Evolutionary conservation across 2,797 vertebrate genomes (phyloP).

Genomic region (Leptatherina wallacei): DNA sequence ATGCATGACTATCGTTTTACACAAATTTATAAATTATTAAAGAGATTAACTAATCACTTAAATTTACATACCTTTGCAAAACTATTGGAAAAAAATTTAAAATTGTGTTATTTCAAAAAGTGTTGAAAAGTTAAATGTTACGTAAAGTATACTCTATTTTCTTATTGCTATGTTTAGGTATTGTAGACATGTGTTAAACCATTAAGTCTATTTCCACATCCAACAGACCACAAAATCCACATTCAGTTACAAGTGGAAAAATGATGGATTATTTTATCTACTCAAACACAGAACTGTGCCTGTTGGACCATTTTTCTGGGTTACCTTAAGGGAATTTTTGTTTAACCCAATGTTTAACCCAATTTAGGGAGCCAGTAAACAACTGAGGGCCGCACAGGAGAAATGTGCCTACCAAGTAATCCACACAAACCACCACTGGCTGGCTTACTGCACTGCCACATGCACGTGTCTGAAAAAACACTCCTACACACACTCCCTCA

Average conservation of each 20-base stretch:
- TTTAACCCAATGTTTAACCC: neutral
- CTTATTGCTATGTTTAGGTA: neutral
- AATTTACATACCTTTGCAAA: neutral
- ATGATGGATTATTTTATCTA: neutral
- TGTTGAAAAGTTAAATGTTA: too few relatives aligned
- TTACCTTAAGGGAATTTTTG: neutral
- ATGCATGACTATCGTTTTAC: neutral
- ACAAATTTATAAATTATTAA: neutral
- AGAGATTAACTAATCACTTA: neutral
- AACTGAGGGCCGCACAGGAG: neutral
- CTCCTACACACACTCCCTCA: neutral
- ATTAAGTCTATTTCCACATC: neutral
- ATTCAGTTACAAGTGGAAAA: too few relatives aligned
- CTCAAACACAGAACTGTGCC: neutral
- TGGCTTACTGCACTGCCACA: neutral
- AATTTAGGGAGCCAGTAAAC: neutral
- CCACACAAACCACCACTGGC: neutral
- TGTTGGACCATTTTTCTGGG: neutral
- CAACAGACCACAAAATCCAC: neutral
- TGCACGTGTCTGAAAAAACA: neutral
- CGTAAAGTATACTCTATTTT: too few relatives aligned
- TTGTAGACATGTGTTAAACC: neutral
- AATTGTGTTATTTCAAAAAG: neutral
- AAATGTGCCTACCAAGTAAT: neutral
- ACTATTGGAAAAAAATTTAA: neutral